Evolutionary conservation across 2,113 vertebrate species (phyloP).

Genomic region (Petromus typicus): DNA sequence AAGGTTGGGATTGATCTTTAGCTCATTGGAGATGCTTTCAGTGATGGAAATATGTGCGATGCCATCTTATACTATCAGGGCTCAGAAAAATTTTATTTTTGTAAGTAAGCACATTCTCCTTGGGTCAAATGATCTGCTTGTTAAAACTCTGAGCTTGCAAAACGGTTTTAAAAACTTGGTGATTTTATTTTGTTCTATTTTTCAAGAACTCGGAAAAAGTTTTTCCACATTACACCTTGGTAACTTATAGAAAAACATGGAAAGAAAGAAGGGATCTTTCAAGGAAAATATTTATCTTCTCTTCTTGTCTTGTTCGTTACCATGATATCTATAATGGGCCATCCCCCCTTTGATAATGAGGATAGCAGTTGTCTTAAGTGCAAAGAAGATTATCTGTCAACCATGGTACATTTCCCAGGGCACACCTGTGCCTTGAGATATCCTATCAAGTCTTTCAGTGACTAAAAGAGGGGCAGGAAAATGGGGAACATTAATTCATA

Average conservation of each 20-base stretch:
- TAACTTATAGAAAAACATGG: not conserved
- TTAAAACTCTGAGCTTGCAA: not conserved
- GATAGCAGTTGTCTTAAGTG: not conserved
- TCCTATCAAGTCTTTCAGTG: not conserved
- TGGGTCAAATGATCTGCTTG: not conserved
- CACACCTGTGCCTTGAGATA: not conserved
- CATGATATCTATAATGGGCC: not conserved
- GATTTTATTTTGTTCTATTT: not conserved
- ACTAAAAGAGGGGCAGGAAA: not conserved
- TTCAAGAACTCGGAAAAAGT: not conserved
- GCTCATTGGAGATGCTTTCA: not conserved
- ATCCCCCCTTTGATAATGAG: not conserved
- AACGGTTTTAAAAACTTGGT: not conserved
- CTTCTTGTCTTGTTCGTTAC: not conserved
- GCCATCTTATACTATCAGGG: not conserved
- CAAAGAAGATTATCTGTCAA: not conserved
- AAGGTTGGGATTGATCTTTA: not conserved
- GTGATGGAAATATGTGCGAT: not conserved
- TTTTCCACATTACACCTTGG: not conserved
- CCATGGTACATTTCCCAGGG: not conserved
- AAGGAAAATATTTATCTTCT: not conserved
- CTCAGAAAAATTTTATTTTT: conserved; percentile 2
- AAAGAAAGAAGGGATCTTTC: not conserved
- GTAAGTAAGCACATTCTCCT: not conserved
- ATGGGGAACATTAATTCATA: not conserved